Conservation (phyloP, 2,113 vertebrate species). For the Microtus pennsylvanicus region DNA sequence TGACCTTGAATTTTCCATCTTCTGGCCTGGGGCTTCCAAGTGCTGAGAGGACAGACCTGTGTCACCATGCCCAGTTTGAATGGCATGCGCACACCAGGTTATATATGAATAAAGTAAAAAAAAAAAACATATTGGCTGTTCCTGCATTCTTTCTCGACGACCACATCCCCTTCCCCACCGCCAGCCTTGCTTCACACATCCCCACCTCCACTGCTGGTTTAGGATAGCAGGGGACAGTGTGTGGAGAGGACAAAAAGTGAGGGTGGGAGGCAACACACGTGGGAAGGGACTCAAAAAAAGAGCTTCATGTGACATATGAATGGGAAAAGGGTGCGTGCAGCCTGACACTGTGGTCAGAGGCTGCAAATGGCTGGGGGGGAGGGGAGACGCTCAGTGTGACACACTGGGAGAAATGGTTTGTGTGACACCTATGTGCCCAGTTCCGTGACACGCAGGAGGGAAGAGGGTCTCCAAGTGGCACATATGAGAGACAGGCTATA, state of each 20-base stretch:
- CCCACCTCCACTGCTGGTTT: background rate
- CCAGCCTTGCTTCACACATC: no score
- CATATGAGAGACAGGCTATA: no score
- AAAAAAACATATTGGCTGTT: background rate
- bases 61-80: background rate
- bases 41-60: background rate
- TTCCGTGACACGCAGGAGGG: rapidly evolving
- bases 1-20: background rate
- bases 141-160: rapidly evolving
- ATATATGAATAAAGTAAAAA: background rate
- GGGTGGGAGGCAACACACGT: rapidly evolving
- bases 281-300: background rate
- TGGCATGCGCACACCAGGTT: rapidly evolving
- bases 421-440: rapidly evolving
- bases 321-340: background rate
- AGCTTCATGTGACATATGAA: rapidly evolving
- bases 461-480: background rate
- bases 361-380: background rate
- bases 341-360: no score
- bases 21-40: background rate
- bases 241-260: rapidly evolving
- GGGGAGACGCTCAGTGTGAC: no score
- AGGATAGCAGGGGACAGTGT: no score
- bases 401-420: rapidly evolving
- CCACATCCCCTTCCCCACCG: background rate